Evolutionary conservation across 1,140 invertebrate species (phyloP).

Genomic region (Helicoverpa armigera): DNA sequence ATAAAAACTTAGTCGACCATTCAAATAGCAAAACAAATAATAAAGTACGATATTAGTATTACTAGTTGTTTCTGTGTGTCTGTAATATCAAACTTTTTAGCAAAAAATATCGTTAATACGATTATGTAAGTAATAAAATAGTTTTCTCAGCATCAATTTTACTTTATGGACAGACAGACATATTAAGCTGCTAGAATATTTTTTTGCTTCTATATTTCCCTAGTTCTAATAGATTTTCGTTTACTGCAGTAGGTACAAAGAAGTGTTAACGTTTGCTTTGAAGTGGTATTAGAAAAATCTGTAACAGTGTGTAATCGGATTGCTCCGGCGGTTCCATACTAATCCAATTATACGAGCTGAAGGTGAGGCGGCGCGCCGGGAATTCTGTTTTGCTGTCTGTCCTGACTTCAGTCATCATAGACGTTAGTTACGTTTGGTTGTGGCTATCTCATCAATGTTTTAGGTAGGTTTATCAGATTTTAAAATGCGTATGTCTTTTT

Average conservation of each 20-base stretch:
- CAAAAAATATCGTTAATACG: no score
- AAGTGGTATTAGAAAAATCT: slow-evolving; percentile 2
- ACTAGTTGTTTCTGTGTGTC: no score
- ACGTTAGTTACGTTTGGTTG: neutral
- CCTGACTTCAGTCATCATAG: neutral
- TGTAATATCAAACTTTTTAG: no score
- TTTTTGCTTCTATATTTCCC: neutral
- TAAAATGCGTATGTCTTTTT: no score
- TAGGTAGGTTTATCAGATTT: no score
- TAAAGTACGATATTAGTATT: no score
- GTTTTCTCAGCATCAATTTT: no score
- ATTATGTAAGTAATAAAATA: no score
- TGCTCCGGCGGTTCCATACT: slow-evolving; percentile 25
- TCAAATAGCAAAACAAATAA: no score
- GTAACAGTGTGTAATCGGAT: slow-evolving; percentile 13
- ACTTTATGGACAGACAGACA: no score
- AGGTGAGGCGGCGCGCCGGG: neutral
- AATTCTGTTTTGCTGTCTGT: slow-evolving; percentile 13
- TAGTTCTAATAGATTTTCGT: neutral
- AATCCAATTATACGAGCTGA: slow-evolving; percentile 34
- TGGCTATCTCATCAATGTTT: no score
- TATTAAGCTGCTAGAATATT: neutral
- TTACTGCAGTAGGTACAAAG: neutral
- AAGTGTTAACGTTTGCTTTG: neutral
- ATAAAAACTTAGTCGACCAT: no score